Conservation (phyloP, 92 coral and sea anemone species). For the Galaxea fascicularis region DNA sequence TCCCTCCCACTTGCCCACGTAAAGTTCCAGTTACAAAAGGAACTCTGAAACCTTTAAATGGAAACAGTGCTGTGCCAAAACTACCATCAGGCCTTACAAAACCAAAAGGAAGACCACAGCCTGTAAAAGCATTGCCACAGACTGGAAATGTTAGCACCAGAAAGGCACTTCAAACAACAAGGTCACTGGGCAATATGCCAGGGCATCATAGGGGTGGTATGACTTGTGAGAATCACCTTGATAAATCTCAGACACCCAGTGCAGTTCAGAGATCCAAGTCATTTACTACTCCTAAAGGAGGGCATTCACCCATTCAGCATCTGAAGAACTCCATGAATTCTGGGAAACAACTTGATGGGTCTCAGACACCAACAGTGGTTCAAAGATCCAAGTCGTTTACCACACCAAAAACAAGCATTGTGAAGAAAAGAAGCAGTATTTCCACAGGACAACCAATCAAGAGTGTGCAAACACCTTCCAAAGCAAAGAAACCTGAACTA, state of each 20-base stretch:
- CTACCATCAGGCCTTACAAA: conserved; percentile 61
- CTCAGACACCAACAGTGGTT: conserved; percentile 11
- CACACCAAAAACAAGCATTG: background rate
- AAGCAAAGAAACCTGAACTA: conserved; percentile 11
- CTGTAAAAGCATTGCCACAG: conserved; percentile 87
- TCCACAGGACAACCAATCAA: conserved; percentile 26
- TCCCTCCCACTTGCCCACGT: conserved; percentile 37
- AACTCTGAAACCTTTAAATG: conserved; percentile 62
- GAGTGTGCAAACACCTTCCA: conserved; percentile 21
- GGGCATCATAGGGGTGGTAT: conserved; percentile 2
- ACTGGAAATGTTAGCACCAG: conserved; percentile 27
- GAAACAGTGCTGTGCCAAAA: conserved; percentile 25
- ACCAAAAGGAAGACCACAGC: conserved; percentile 81
- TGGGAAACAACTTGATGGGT: background rate
- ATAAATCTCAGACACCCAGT: conserved; percentile 4
- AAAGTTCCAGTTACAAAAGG: conserved; percentile 65
- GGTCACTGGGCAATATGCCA: conserved; percentile 24
- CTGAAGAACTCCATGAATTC: conserved; percentile 1
- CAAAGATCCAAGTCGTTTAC: conserved; percentile 40
- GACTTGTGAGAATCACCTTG: background rate
- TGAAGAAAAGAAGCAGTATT: background rate
- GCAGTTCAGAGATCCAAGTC: conserved; percentile 33
- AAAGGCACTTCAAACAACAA: conserved; percentile 47
- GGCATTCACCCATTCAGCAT: background rate
- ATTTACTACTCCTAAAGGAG: conserved; percentile 23